Evolutionary conservation across 1,140 invertebrate genomes (phyloP).

Genomic region (Procambarus virginalis): DNA sequence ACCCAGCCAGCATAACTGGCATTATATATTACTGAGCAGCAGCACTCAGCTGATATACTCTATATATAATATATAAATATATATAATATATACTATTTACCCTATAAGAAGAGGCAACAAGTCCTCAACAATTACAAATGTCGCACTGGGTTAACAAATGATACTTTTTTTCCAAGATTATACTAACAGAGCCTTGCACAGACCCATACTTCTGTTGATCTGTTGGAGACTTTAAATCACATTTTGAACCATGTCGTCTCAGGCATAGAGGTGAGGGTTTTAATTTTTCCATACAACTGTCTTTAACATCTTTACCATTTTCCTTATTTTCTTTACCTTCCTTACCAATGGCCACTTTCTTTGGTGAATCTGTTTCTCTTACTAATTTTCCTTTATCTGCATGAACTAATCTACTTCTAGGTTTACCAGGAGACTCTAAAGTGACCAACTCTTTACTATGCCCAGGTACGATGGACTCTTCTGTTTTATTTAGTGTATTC

Average conservation of each 20-base stretch:
- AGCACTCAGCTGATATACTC: background rate
- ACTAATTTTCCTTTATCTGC: background rate
- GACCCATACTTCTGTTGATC: slow-evolving; percentile 54
- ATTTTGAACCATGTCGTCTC: slow-evolving; percentile 46
- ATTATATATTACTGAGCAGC: background rate
- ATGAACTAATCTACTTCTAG: slow-evolving; percentile 9
- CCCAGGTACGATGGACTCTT: background rate
- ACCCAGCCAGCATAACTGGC: background rate
- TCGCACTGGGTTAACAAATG: slow-evolving; percentile 29
- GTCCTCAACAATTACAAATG: background rate
- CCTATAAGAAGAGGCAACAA: background rate
- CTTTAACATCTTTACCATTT: slow-evolving; percentile 34
- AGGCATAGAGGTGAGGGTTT: slow-evolving; percentile 44
- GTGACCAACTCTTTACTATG: background rate
- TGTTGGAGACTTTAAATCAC: slow-evolving; percentile 41
- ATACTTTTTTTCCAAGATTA: slow-evolving; percentile 51
- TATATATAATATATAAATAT: background rate
- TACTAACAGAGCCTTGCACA: slow-evolving; percentile 32
- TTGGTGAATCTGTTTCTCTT: slow-evolving; percentile 13
- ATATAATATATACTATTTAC: background rate
- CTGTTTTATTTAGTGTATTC: slow-evolving; percentile 45
- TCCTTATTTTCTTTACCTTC: slow-evolving; percentile 57
- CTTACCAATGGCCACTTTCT: slow-evolving; percentile 14
- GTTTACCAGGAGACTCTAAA: background rate
- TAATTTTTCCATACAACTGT: slow-evolving; percentile 21